Evolutionary conservation across 2,113 vertebrate species (phyloP).

Genomic region (Dromas ardeola): DNA sequence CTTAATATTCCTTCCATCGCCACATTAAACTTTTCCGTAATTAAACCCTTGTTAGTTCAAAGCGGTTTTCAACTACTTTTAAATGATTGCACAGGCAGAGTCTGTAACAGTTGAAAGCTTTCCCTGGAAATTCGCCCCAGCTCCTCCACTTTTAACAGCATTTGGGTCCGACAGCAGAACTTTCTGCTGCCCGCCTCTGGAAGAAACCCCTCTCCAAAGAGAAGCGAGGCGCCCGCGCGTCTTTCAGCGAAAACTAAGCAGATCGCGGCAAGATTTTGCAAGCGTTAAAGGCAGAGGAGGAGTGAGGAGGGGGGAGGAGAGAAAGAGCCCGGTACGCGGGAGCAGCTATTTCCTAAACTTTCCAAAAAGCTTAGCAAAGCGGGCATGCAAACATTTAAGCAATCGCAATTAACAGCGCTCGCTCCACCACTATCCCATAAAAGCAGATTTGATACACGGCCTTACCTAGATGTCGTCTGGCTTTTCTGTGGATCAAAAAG

Average conservation of each 20-base stretch:
- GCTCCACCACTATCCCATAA: slow-evolving; percentile 41
- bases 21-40: slow-evolving; percentile 81
- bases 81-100: slow-evolving; percentile 72
- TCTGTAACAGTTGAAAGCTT: slow-evolving; percentile 74
- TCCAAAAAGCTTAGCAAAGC: slow-evolving; percentile 49
- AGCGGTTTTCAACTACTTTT: slow-evolving; percentile 74
- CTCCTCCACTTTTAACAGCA: slow-evolving; percentile 43
- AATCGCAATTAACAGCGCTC: slow-evolving; percentile 36
- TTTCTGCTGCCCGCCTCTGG: background rate
- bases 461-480: slow-evolving; percentile 84
- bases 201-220: slow-evolving; percentile 28
- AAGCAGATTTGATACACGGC: slow-evolving; percentile 68
- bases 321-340: slow-evolving; percentile 23
- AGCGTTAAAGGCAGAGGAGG: slow-evolving; percentile 60
- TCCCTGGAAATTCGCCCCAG: slow-evolving; percentile 66
- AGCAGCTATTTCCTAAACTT: slow-evolving; percentile 65
- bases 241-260: background rate
- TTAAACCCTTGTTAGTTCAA: slow-evolving; percentile 81
- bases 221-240: background rate
- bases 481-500: slow-evolving; percentile 81
- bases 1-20: slow-evolving; percentile 82
- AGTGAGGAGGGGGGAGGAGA: slow-evolving; percentile 49
- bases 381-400: slow-evolving; percentile 53
- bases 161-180: slow-evolving; percentile 66
- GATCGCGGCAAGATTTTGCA: slow-evolving; percentile 20